Evolutionary conservation across 1,140 invertebrate species (phyloP), one percentile per base, ranked within the genome.

Genomic region (Camponotus vicinus): DNA sequence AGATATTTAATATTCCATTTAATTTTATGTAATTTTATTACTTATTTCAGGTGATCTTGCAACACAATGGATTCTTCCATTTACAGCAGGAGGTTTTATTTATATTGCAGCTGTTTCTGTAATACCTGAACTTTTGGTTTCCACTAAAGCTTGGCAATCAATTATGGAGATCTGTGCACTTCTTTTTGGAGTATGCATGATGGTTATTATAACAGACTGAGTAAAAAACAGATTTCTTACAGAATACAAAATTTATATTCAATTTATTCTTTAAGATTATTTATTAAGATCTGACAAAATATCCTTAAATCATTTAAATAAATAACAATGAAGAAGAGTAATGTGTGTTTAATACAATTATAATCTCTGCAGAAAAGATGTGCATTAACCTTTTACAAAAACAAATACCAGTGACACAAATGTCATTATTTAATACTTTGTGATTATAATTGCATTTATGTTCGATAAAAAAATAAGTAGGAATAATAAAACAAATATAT

Each of bases 1-100:
- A 82, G n/a, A 69, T 11, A 64, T 52, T 3, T 8, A 55, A 9
- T 42, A 78, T 32, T 52, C 1, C 4, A 52, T 52, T 3, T 49
- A 49, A 63, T 71, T 78, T 13, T 18, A 86, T 34, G 0, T 75
- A 37, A 73, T 67, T 64, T 57, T 59, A 78, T 71, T 89, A 7
- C 55, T 69, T 37, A 61, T 96, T 93, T 90, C 93, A 95, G 97
- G 97, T 93, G 97, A 97, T 84, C 94, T 97, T 86, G 97, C 98
- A 5, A 97, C 97, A 52, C 96, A 96, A 15, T 98, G 98, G 96
- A 98, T 99, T 85, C 95, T 99, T 67, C 98, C 99, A 49, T 99
- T 99, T 92, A 99, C 99, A 57, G 99, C 99, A 83, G 99, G 99
- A 79, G 99, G 99, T 27, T 99, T 99, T 94, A 99, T 99, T 94